Evolutionary conservation across 1,140 invertebrate genomes (phyloP).

Genomic region (Zeugodacus cucurbitae): DNA sequence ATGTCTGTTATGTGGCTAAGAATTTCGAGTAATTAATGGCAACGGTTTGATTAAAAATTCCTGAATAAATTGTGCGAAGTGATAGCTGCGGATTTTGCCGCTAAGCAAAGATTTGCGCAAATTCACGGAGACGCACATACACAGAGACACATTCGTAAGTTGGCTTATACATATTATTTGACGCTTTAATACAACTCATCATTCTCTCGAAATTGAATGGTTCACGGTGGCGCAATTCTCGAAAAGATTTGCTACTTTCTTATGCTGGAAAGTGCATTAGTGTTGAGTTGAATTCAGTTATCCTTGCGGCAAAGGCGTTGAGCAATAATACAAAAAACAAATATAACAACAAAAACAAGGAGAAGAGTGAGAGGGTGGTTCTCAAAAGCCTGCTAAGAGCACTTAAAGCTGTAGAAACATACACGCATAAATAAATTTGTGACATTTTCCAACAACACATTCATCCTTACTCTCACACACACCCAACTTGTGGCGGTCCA

Average conservation of each 20-base stretch:
- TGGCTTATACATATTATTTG: not conserved
- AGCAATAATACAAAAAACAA: not conserved
- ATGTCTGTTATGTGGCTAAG: slow-evolving; percentile 43
- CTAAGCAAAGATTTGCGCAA: slow-evolving; percentile 34
- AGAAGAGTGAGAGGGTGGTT: not conserved
- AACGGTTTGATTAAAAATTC: slow-evolving; percentile 45
- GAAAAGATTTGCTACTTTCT: not conserved
- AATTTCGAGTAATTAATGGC: slow-evolving; percentile 45
- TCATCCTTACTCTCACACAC: not conserved
- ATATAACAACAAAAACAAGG: not conserved
- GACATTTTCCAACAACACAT: not conserved
- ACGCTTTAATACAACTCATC: not conserved
- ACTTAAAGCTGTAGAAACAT: not conserved
- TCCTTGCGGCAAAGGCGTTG: not conserved
- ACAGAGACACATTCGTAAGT: not conserved
- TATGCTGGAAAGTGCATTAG: not conserved
- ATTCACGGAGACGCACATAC: not conserved
- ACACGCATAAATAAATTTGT: not conserved
- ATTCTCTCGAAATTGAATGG: not conserved
- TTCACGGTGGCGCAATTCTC: not conserved
- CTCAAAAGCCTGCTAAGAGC: not conserved
- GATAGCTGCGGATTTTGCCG: slow-evolving; percentile 33
- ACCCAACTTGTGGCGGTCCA: not conserved
- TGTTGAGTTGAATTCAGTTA: slow-evolving; percentile 20
- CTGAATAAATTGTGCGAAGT: slow-evolving; percentile 39